phyloP scores from a whole-genome alignment of 2,113 vertebrate genomes.

The Aldabrachelys gigantea region DNA sequence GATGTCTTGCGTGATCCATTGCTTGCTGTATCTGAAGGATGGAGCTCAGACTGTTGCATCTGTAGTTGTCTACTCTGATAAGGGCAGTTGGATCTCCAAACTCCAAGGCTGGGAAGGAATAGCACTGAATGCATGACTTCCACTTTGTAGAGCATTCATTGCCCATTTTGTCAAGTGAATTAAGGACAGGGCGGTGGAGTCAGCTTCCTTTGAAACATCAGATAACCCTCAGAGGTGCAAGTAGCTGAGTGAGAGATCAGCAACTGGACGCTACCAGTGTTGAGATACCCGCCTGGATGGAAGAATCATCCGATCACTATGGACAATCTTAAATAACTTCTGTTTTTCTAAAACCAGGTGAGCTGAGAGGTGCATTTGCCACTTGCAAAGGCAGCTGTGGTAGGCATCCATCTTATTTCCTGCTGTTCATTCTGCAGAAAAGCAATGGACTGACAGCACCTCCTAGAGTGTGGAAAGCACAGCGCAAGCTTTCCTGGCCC shows the following conservation, averaged over 20 bases:
- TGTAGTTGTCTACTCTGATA: neutral
- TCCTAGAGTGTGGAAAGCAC: neutral
- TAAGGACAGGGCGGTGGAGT: neutral
- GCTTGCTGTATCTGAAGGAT: neutral
- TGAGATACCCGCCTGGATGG: neutral
- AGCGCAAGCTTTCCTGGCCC: neutral
- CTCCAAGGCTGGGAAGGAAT: neutral
- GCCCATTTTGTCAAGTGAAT: neutral
- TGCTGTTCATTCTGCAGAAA: neutral
- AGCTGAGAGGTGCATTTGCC: neutral
- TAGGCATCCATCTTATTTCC: neutral
- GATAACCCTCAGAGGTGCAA: neutral
- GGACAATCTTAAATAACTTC: neutral
- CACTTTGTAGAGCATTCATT: neutral
- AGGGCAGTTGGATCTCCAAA: neutral
- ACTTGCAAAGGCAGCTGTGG: neutral
- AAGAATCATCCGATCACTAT: neutral
- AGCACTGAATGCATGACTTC: neutral
- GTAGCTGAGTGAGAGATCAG: neutral
- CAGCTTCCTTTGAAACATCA: neutral
- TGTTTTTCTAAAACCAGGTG: neutral
- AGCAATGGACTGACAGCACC: neutral
- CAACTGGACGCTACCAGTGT: neutral
- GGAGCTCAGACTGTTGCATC: neutral
- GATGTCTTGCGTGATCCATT: neutral